Percentiles rank a stretch among this genome's conserved stretches.
Evolutionary conservation across 2,888 invertebrate species (phyloP).

Genomic region (Dicycla oo): DNA sequence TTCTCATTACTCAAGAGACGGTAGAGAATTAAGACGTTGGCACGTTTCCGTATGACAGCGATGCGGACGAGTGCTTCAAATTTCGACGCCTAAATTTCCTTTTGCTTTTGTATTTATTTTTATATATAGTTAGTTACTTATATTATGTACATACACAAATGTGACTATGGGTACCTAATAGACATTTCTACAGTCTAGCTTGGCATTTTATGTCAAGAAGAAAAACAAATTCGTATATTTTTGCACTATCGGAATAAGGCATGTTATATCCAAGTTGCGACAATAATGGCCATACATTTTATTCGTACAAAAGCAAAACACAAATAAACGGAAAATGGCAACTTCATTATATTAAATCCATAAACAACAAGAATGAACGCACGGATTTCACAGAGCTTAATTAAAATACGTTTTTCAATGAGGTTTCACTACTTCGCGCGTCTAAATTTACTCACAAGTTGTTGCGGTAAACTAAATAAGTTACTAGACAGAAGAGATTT

Average conservation of each 20-base stretch:
- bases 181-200: background rate
- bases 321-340: background rate
- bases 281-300: background rate
- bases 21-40: too few species aligned
- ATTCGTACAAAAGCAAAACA: background rate
- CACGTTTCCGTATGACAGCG: too few species aligned
- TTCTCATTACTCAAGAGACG: background rate
- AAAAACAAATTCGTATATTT: background rate
- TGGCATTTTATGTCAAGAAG: background rate
- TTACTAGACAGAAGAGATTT: constrained; percentile 43
- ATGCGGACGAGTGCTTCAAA: too few species aligned
- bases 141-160: too few species aligned
- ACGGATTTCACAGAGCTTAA: constrained; percentile 19
- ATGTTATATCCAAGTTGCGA: too few species aligned
- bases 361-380: constrained; percentile 9
- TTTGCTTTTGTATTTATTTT: too few species aligned
- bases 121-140: too few species aligned
- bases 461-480: constrained; percentile 48
- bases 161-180: background rate
- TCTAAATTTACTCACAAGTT: constrained; percentile 51
- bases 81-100: too few species aligned
- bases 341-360: background rate
- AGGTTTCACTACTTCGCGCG: constrained; percentile 15
- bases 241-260: background rate
- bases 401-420: constrained; percentile 28